Conservation (phyloP, 2,888 invertebrate genomes). For the Drosophila villosipedis region DNA sequence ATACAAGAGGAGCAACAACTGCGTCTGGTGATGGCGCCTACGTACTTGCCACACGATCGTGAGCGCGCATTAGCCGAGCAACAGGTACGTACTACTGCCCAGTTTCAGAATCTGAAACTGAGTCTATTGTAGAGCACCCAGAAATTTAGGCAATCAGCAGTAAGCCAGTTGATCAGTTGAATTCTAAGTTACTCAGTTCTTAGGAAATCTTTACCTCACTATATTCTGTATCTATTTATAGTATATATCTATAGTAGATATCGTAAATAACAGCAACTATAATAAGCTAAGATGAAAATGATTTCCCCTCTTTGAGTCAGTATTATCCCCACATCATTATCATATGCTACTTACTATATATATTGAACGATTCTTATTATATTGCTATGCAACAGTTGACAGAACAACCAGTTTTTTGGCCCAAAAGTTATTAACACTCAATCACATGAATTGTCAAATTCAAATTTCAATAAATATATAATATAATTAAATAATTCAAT, state of each 20-base stretch:
- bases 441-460: slow-evolving; percentile 18
- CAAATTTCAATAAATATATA: slow-evolving; percentile 12
- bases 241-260: slow-evolving; percentile 24
- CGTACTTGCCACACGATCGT: slow-evolving; percentile 92
- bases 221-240: slow-evolving; percentile 1
- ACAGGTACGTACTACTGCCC: slow-evolving; percentile 89
- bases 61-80: slow-evolving; percentile 93
- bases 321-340: slow-evolving; percentile 49
- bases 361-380: slow-evolving; percentile 44
- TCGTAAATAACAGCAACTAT: slow-evolving; percentile 56
- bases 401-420: slow-evolving; percentile 70
- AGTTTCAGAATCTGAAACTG: slow-evolving; percentile 14
- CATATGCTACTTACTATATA: slow-evolving; percentile 54
- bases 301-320: slow-evolving; percentile 11
- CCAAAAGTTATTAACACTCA: slow-evolving; percentile 70
- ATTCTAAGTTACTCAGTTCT: slow-evolving; percentile 21
- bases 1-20: slow-evolving; percentile 95
- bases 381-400: slow-evolving; percentile 78
- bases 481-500: slow-evolving; percentile 22
- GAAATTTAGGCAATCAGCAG: slow-evolving; percentile 29
- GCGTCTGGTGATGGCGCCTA: slow-evolving; percentile 92
- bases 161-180: slow-evolving; percentile 24
- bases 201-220: slow-evolving; percentile 29
- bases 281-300: slow-evolving; percentile 44
- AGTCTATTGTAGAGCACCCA: slow-evolving; percentile 29